Base-by-base conservation (phyloP, 2,113 vertebrate genomes). In the Guaruba guarouba region DNA sequence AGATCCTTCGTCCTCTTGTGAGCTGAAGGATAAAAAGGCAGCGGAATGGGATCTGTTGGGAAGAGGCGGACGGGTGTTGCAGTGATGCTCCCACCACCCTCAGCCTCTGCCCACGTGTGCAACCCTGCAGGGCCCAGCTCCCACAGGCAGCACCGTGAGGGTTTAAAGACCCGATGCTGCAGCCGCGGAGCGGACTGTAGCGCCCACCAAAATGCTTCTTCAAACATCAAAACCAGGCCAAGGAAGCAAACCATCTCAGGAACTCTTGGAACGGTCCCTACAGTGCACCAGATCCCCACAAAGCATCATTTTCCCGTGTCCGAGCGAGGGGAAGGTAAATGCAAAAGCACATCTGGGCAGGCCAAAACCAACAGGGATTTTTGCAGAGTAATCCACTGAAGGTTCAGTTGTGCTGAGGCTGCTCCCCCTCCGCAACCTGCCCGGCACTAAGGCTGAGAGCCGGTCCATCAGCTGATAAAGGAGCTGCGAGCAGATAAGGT, bases 31-130 rank as follows among this genome's bases (percentile, higher is more conserved):
- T 59, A 20, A 84, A 74, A 73, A 1, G 1, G 15, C 49, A 41
- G 64, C 24, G 37, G 37, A 17, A 7, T 1, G 39, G 29, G 44
- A 61, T n/a, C 4, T 1, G 8, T 1, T 35, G 61, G 49, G 44
- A 44, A 31, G 24, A 33, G 46, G 4, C 13, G 29, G 6, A 0
- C 8, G 1, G 52, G 37, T 2, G 5, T 3, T 9, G 35, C 62
- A 25, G 55, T n/a, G 51, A 19, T 29, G 41, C 19, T 82, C 84
- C 67, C 71, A 52, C 8, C 25, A 8, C 39, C 13, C 73, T 39
- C 3, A 75, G 51, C 49, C 49, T 11, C 81, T 6, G 2, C 54
- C 39, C 44, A 12, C 17, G 0, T 1, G 1, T 16, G 48, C 44
- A 86, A 44, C 61, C n/a, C 54, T 3, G 24, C 0, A 0, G 67